Base-by-base conservation (phyloP, 2,113 vertebrate species). In the Leucoraja erinaceus region DNA sequence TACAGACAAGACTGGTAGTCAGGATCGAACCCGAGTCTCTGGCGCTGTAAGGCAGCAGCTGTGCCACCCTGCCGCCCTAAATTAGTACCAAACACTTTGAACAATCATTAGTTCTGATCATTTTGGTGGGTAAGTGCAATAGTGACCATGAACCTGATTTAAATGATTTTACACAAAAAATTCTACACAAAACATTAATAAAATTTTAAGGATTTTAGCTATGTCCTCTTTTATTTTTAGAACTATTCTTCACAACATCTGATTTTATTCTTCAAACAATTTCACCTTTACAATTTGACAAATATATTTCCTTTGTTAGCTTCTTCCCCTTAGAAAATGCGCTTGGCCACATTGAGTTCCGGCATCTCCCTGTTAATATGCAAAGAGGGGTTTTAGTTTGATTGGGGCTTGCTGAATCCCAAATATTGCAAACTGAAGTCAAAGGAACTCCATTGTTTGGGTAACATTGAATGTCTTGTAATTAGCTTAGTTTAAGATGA, bases 101-200 rank as follows among this genome's bases (percentile, higher is more conserved):
- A 28, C 38, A 47, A 47, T 47, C 38, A 47, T 47, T 47, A 47
- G 38, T 47, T 47, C 38, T 47, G 38, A 3, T 47, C 0, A 47
- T 47, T 47, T 47, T 47, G 38, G 0, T 61, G 3, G 25, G 8
- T 59, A 56, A 10, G 5, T 61, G 25, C 56, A 86, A 28, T 14
- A 61, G 56, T 56, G 59, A n/a, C 81, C 8, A 11, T n/a, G 0
- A 56, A 61, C 59, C 11, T 86, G 28, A 14, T 61, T 86, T 28
- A 86, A n/a, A n/a, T 86, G 56, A 12, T 56, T 86, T n/a, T 86
- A n/a, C 81, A 61, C 56, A 61, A 54, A 86, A 86, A 86, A 86
- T 28, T 14, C 25, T 14, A 25, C 14, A 3, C 81, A 1, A 54
- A 14, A n/a, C 61, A 61, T 61, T 61, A 61, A 5, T 86, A 61